A percentile compares a stretch with the other conserved stretches of the same genome.
Conservation (phyloP, 2,797 vertebrate species). For the Pangasius macronema region DNA sequence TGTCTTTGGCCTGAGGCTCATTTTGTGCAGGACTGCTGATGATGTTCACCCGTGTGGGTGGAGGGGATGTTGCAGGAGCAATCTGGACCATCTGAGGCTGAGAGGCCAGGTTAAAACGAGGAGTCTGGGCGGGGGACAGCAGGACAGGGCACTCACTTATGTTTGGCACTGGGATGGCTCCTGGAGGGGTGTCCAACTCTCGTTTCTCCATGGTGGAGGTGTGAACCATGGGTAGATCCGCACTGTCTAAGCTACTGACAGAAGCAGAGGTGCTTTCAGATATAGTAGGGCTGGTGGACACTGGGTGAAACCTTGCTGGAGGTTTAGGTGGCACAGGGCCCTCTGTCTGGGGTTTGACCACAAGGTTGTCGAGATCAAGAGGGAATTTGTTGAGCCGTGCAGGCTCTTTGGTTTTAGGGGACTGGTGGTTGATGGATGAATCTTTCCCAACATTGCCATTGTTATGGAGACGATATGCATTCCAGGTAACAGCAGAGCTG, state of each 20-base stretch:
- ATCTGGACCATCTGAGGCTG: constrained; percentile 69
- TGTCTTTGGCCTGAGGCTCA: constrained; percentile 58
- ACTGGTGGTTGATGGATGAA: constrained; percentile 61
- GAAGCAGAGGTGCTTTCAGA: constrained; percentile 63
- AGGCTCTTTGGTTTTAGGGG: constrained; percentile 66
- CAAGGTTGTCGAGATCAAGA: constrained; percentile 72
- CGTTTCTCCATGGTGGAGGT: constrained; percentile 35
- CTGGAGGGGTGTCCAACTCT: constrained; percentile 48
- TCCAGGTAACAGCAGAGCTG: constrained; percentile 61
- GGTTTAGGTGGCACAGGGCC: constrained; percentile 37
- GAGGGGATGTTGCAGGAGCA: constrained; percentile 52
- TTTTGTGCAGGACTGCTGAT: constrained; percentile 26
- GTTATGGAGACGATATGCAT: constrained; percentile 58
- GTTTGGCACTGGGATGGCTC: constrained; percentile 59
- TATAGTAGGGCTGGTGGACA: constrained; percentile 58
- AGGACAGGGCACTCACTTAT: constrained; percentile 56
- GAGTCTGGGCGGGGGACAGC: constrained; percentile 63
- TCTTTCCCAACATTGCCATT: constrained; percentile 60
- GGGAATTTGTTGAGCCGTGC: constrained; percentile 78
- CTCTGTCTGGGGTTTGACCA: constrained; percentile 55
- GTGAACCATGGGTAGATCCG: constrained; percentile 37
- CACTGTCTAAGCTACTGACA: constrained; percentile 65
- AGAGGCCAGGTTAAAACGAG: constrained; percentile 65
- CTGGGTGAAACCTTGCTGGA: constrained; percentile 59
- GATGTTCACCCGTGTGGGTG: constrained; percentile 27